Conservation (phyloP, 2,888 invertebrate genomes). For the Alsophila aescularia region DNA sequence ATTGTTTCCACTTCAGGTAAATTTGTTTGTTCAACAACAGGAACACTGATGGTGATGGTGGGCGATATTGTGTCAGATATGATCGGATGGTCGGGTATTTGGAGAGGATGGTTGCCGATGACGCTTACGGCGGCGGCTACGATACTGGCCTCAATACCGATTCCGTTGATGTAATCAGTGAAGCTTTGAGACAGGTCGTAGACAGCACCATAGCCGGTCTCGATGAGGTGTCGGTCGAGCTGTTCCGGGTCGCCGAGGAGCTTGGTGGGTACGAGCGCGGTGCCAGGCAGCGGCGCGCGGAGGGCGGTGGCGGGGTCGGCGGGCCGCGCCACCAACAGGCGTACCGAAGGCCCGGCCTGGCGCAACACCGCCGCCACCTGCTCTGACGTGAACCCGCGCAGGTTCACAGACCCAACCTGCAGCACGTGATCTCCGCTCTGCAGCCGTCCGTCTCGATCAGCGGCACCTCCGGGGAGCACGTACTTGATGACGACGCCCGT, state of each 20-base stretch:
- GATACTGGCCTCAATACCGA: conserved; percentile 54
- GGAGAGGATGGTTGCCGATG: conserved; percentile 73
- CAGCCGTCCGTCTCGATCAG: conserved; percentile 97
- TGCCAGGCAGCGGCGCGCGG: conserved; percentile 90
- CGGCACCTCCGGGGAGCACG: conserved; percentile 97
- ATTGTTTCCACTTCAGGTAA: conserved; percentile 96
- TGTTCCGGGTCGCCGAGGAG: conserved; percentile 96
- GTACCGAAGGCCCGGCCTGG: conserved; percentile 92
- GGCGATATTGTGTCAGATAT: conserved; percentile 67
- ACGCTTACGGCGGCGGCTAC: conserved; percentile 77
- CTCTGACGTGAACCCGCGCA: conserved; percentile 98
- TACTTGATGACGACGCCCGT: conserved; percentile 99
- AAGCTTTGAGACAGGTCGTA: conserved; percentile 77
- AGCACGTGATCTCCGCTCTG: conserved; percentile 99
- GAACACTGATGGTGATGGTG: conserved; percentile 78
- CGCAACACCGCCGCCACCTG: conserved; percentile 90
- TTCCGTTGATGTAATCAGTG: conserved; percentile 64
- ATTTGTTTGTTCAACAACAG: conserved; percentile 82
- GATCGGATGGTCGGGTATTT: conserved; percentile 69
- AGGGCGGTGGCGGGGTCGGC: conserved; percentile 94
- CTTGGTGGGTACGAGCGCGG: conserved; percentile 96
- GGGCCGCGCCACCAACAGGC: conserved; percentile 96
- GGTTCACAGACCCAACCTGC: conserved; percentile 96
- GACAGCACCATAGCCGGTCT: conserved; percentile 88
- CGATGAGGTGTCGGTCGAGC: conserved; percentile 92